A percentile compares a stretch with the other conserved stretches of the same genome.
Conservation (phyloP, 2,888 invertebrate genomes). For the Therioaphis trifolii region DNA sequence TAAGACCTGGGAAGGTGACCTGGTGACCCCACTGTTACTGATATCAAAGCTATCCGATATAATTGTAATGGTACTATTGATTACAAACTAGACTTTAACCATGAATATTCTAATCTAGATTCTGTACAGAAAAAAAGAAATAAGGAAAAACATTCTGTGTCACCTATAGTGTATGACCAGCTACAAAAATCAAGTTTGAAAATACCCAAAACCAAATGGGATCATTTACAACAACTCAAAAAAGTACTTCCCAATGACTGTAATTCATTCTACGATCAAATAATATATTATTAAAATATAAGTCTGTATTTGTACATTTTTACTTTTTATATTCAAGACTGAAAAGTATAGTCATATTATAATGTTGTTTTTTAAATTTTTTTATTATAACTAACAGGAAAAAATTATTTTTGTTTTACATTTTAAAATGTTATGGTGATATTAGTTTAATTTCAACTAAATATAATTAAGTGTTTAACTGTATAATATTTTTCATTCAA, state of each 20-base stretch:
- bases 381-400: too few species aligned
- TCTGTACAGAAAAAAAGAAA: constrained; percentile 28
- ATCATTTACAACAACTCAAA: too few species aligned
- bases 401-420: too few species aligned
- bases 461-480: too few species aligned
- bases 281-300: too few species aligned
- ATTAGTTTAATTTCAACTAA: too few species aligned
- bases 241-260: constrained; percentile 21
- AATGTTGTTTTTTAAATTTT: too few species aligned
- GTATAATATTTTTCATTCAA: too few species aligned
- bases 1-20: constrained; percentile 7
- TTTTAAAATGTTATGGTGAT: too few species aligned
- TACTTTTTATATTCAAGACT: too few species aligned
- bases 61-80: constrained; percentile 60
- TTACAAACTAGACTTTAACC: constrained; percentile 63
- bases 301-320: too few species aligned
- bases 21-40: constrained; percentile 63
- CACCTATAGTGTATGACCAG: constrained; percentile 2
- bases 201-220: constrained; percentile 24
- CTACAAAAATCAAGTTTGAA: constrained; percentile 17
- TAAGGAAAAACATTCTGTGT: constrained; percentile 5
- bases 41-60: constrained; percentile 63
- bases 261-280: constrained; percentile 4
- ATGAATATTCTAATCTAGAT: constrained; percentile 34
- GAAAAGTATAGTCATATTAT: too few species aligned